Evolutionary conservation across 2,797 vertebrate species (phyloP).

Genomic region (Saxicola maurus): DNA sequence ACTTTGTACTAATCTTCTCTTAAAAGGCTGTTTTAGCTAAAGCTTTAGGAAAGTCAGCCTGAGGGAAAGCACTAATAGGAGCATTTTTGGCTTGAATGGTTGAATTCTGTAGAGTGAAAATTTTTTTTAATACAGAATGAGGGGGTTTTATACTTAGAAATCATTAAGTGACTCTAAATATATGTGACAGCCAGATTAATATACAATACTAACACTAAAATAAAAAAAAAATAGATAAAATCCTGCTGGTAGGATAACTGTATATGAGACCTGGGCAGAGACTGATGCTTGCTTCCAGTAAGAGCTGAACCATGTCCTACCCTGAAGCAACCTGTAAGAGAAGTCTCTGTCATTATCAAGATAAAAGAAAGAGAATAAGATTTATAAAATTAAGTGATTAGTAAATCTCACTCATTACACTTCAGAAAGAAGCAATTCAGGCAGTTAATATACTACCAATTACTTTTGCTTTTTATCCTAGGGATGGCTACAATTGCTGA

Average conservation of each 20-base stretch:
- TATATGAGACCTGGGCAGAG: not conserved
- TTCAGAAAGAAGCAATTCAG: not conserved
- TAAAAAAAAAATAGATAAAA: not conserved
- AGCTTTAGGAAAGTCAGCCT: not conserved
- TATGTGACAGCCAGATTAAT: not conserved
- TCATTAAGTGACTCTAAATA: not conserved
- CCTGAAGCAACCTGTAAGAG: not conserved
- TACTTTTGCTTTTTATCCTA: not conserved
- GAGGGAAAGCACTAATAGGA: not conserved
- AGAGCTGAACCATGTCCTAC: not conserved
- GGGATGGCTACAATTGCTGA: not conserved
- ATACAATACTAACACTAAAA: not conserved
- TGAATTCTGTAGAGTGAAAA: not conserved
- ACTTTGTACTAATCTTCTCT: constrained; percentile 19
- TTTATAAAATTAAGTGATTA: not conserved
- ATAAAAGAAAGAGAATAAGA: not conserved
- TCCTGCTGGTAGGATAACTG: not conserved
- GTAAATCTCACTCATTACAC: not conserved
- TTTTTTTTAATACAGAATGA: not conserved
- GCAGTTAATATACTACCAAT: not conserved
- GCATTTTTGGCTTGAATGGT: not conserved
- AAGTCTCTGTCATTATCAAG: not conserved
- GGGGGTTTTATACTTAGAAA: not conserved
- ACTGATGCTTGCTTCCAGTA: not conserved
- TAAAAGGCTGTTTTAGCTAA: not conserved